Conservation (phyloP, 2,888 invertebrate genomes). For the Mesochorus sp. region DNA sequence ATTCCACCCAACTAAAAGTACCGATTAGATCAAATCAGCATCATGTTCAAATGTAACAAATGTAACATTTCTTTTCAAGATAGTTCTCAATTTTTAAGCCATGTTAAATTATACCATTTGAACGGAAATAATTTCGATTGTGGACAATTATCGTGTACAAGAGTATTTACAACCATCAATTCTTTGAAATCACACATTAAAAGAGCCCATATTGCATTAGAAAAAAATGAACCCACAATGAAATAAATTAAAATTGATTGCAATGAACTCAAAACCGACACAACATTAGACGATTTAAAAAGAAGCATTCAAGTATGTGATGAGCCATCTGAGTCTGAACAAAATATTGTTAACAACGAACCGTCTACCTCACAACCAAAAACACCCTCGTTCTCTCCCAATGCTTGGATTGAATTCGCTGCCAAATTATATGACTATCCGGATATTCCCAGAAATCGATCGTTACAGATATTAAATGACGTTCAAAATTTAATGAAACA, state of each 20-base stretch:
- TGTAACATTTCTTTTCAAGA: neutral
- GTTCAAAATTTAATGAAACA: slow-evolving; percentile 21
- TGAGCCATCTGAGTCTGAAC: neutral
- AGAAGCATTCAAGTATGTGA: neutral
- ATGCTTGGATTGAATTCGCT: slow-evolving; percentile 24
- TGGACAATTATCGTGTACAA: neutral
- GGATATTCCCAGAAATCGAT: slow-evolving; percentile 43
- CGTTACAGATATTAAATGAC: slow-evolving; percentile 24
- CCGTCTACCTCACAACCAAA: neutral
- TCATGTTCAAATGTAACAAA: neutral
- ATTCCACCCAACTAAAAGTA: neutral
- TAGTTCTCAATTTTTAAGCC: neutral
- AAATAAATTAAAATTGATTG: neutral
- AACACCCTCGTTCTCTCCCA: neutral
- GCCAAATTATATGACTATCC: slow-evolving; percentile 49
- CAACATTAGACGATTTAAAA: neutral
- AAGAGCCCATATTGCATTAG: neutral
- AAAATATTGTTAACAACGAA: neutral
- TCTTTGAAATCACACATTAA: neutral
- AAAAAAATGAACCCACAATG: neutral
- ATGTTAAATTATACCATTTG: slow-evolving; percentile 1
- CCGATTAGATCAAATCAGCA: neutral
- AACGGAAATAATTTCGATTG: neutral
- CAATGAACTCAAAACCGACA: neutral
- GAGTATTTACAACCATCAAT: neutral